A percentile compares a stretch with the other conserved stretches of the same genome.
phyloP scores from a whole-genome alignment of 2,797 vertebrate genomes.

The Dipus sagitta region DNA sequence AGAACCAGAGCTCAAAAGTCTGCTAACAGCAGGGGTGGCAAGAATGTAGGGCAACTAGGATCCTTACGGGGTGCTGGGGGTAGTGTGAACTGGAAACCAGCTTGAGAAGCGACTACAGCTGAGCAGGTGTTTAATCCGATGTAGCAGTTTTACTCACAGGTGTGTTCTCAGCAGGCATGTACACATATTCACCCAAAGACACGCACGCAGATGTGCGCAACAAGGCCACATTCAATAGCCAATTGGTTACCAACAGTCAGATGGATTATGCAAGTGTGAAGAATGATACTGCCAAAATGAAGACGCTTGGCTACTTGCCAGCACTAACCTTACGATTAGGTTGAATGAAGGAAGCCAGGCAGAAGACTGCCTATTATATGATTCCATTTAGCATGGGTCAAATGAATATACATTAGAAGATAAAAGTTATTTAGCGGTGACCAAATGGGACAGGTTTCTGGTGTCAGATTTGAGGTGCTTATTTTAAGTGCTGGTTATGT shows the following conservation, averaged over 20 bases:
- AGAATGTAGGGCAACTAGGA: not conserved
- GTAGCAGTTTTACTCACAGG: not conserved
- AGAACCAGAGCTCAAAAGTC: not conserved
- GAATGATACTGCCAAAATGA: not conserved
- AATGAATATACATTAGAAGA: not conserved
- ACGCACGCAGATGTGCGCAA: not conserved
- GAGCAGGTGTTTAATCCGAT: not conserved
- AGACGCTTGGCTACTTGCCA: not conserved
- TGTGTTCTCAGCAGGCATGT: no score
- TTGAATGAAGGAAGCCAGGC: not conserved
- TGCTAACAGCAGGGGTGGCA: fast-evolving
- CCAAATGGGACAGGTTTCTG: not conserved
- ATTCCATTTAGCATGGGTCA: not conserved
- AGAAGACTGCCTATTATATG: not conserved
- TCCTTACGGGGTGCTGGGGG: not conserved
- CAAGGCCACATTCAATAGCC: fast-evolving
- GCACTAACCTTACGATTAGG: not conserved
- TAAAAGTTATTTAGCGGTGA: not conserved
- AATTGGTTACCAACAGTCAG: not conserved
- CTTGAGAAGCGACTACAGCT: not conserved
- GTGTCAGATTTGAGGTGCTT: not conserved
- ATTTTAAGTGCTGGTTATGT: not conserved
- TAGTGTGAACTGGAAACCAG: not conserved
- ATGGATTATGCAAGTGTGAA: no score
- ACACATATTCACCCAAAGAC: not conserved